A percentile compares a stretch with the other conserved stretches of the same genome.
phyloP scores from a whole-genome alignment of 2,888 invertebrate species.

The Bembecia ichneumoniformis region DNA sequence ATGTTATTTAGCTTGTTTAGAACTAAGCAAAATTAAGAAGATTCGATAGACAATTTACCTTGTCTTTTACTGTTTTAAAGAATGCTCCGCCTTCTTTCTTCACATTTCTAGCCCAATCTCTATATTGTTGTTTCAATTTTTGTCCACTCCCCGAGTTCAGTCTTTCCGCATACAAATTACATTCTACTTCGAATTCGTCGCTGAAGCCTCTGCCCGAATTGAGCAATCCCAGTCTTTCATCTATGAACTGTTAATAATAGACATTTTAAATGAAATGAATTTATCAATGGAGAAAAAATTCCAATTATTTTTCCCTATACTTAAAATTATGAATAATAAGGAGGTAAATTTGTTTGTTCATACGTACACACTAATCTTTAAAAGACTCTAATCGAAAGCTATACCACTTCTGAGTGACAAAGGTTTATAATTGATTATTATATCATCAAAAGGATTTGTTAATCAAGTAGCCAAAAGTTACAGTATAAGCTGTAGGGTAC shows the following conservation, averaged over 20 bases:
- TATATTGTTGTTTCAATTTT: conserved; percentile 60
- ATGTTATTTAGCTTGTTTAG: too few relatives aligned
- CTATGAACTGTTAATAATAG: conserved; percentile 81
- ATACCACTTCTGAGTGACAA: too few relatives aligned
- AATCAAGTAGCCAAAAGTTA: too few relatives aligned
- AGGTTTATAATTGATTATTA: too few relatives aligned
- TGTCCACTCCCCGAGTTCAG: conserved; percentile 63
- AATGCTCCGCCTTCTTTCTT: conserved; percentile 87
- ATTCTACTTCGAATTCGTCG: conserved; percentile 95
- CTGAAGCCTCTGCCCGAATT: conserved; percentile 94
- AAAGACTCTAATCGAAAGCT: background rate
- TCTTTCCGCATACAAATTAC: conserved; percentile 69
- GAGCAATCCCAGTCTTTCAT: conserved; percentile 91
- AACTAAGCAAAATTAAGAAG: too few relatives aligned
- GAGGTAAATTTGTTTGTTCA: too few relatives aligned
- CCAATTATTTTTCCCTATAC: too few relatives aligned
- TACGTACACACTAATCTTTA: background rate
- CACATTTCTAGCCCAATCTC: conserved; percentile 86
- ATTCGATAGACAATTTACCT: conserved; percentile 66
- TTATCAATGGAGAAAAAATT: too few relatives aligned
- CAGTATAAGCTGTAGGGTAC: too few relatives aligned
- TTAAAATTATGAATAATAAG: too few relatives aligned
- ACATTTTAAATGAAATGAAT: too few relatives aligned
- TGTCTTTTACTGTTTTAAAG: conserved; percentile 89
- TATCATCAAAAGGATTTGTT: too few relatives aligned